phyloP scores from a whole-genome alignment of 2,113 vertebrate genomes.

The Psammodynastes pulverulentus region DNA sequence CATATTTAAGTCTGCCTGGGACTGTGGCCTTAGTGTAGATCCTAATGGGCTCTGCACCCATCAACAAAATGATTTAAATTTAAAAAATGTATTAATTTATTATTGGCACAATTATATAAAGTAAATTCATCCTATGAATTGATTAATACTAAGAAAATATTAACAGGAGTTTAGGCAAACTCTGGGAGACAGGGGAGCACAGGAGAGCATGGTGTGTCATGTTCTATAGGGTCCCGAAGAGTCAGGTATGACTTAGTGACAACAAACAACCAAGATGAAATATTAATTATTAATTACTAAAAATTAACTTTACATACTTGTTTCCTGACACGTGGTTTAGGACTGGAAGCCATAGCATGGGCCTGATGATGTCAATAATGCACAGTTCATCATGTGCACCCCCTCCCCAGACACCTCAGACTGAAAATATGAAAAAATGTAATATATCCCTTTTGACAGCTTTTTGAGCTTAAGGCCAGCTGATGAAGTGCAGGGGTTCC shows the following conservation, averaged over 20 bases:
- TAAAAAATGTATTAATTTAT: no score
- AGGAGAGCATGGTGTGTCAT: neutral
- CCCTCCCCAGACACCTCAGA: neutral
- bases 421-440: neutral
- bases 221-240: neutral
- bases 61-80: neutral
- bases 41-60: neutral
- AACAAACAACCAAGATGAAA: neutral
- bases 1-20: neutral
- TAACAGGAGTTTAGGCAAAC: neutral
- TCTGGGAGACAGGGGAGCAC: no score
- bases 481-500: neutral
- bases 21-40: neutral
- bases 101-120: neutral
- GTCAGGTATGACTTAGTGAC: neutral
- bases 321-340: neutral
- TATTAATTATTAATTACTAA: neutral
- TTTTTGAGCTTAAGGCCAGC: neutral
- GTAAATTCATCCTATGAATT: neutral
- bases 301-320: neutral
- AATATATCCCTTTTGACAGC: neutral
- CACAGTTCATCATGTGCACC: neutral
- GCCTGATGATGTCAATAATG: neutral
- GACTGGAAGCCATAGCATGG: neutral
- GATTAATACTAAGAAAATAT: neutral